Base-by-base conservation (phyloP, 2,797 vertebrate genomes). In the Tokudaia muenninki region DNA sequence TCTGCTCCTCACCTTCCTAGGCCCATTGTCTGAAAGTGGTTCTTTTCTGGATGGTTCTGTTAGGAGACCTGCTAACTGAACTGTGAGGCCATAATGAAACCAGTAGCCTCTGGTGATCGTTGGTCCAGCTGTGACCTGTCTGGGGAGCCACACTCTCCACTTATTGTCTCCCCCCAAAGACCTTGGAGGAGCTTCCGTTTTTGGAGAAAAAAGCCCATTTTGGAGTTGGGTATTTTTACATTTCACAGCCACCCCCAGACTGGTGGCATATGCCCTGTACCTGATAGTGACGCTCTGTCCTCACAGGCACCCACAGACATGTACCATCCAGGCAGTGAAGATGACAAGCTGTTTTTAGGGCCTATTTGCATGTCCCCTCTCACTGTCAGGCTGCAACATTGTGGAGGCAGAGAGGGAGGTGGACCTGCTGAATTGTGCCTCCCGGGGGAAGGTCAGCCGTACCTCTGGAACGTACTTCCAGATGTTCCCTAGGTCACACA, bases 181-280 rank as follows among this genome's bases (percentile, higher is more conserved):
- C 6, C 1, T 90, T 52, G 74, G 67, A 93, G 86, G 78, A 94
- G 26, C 84, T 93, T 96, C 44, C 80, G 41, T 94, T 94, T 94
- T 86, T 47, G 44, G 81, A 41, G 61, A 17, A 72, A 44, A 81
- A 94, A 94, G 11, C 50, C 87, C 97, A 87, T 98, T 96, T 98
- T 96, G 95, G 92, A 93, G 93, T 93, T 92, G 97, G 21, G 59
- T 98, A 97, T 98, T 98, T 98, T 97, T 97, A 91, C 50, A 95
- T 95, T 97, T 97, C 94, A 95, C 96, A 98, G 96, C 94, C 97
- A 96, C 95, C 95, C 93, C 96, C 97, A 95, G 83, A 77, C 83
- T 92, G 92, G 94, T 97, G 95, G 92, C 97, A 96, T 90, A 88
- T 95, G 95, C 96, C 95, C 96, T 86, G 87, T 98, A 98, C 96